Evolutionary conservation across 2,888 invertebrate species (phyloP).

Genomic region (Aleiodes testaceus): DNA sequence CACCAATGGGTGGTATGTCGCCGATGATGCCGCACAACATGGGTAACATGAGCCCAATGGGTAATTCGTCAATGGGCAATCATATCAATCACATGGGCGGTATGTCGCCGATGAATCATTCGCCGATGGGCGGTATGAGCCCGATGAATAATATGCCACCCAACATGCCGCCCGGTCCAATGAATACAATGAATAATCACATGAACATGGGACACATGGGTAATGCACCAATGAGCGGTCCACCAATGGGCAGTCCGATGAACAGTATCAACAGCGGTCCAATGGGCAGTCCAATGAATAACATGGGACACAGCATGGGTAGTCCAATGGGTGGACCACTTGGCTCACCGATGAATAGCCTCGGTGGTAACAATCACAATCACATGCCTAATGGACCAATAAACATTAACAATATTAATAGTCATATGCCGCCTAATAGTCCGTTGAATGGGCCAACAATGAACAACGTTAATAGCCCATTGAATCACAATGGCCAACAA

Average conservation of each 20-base stretch:
- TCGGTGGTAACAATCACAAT: constrained; percentile 73
- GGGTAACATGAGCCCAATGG: constrained; percentile 72
- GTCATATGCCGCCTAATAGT: constrained; percentile 70
- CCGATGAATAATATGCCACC: constrained; percentile 84
- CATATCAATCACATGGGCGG: constrained; percentile 80
- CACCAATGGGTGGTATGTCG: constrained; percentile 72
- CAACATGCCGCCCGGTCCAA: constrained; percentile 80
- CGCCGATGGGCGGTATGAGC: constrained; percentile 78
- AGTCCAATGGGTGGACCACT: constrained; percentile 80
- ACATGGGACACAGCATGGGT: constrained; percentile 80
- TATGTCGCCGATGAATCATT: constrained; percentile 78
- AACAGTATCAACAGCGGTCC: constrained; percentile 72
- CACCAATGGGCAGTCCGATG: constrained; percentile 82
- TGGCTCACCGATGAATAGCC: constrained; percentile 81
- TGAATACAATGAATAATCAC: constrained; percentile 75
- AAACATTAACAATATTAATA: constrained; percentile 70
- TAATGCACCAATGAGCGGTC: constrained; percentile 72
- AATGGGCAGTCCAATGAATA: constrained; percentile 80
- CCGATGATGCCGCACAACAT: constrained; percentile 72
- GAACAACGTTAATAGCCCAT: constrained; percentile 69
- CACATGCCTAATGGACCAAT: constrained; percentile 68
- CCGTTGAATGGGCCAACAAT: constrained; percentile 69
- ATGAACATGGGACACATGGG: constrained; percentile 74
- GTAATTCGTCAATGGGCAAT: constrained; percentile 68
- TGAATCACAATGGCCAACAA: constrained; percentile 69